A percentile compares a stretch with the other conserved stretches of the same genome.
phyloP scores from a whole-genome alignment of 2,888 invertebrate genomes.

The Glomeris marginata region DNA sequence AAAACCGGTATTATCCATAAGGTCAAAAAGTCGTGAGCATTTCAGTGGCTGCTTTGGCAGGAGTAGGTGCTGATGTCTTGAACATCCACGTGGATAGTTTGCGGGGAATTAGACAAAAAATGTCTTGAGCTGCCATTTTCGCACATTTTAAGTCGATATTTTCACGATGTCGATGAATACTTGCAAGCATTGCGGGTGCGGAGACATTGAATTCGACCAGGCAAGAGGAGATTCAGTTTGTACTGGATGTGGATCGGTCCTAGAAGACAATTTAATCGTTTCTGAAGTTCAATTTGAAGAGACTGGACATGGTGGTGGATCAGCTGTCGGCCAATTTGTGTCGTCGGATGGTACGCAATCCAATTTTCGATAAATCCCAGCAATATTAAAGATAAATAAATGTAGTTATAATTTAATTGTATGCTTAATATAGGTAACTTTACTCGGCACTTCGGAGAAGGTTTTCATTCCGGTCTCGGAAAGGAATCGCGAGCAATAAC shows the following conservation, averaged over 20 bases:
- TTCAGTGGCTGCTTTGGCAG: too few species aligned
- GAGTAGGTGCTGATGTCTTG: too few species aligned
- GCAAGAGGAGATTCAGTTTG: conserved; percentile 91
- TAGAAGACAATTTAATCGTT: conserved; percentile 93
- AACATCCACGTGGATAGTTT: too few species aligned
- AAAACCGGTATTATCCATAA: too few species aligned
- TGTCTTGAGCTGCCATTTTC: background rate
- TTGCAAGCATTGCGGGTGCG: conserved; percentile 35
- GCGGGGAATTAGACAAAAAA: too few species aligned
- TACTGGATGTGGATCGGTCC: conserved; percentile 85
- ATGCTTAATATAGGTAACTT: conserved; percentile 22
- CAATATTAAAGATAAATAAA: conserved; percentile 2
- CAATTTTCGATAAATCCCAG: conserved; percentile 47
- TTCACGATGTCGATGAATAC: conserved; percentile 16
- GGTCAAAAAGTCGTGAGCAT: too few species aligned
- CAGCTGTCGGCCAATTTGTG: conserved; percentile 86
- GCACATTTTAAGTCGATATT: background rate
- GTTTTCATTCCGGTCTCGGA: conserved; percentile 36
- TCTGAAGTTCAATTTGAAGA: conserved; percentile 95
- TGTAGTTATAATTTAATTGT: background rate
- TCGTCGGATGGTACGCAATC: conserved; percentile 67
- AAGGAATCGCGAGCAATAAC: conserved; percentile 89
- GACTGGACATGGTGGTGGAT: conserved; percentile 68
- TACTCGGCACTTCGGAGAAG: conserved; percentile 28
- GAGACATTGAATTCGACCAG: conserved; percentile 87